phyloP scores from a whole-genome alignment of 2,797 vertebrate genomes.

The Liparis tanakae region DNA sequence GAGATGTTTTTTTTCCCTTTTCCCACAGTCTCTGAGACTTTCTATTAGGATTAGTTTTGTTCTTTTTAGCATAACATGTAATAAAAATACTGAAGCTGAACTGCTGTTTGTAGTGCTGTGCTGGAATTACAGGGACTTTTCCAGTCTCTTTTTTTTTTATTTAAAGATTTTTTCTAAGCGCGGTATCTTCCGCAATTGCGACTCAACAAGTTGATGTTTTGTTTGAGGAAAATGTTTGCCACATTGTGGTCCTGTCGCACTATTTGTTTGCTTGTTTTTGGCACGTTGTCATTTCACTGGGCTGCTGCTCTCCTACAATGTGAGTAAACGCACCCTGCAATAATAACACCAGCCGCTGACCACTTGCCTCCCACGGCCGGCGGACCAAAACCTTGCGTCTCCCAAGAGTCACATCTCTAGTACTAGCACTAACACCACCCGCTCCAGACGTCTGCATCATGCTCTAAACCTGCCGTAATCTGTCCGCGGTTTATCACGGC shows the following conservation, averaged over 20 bases:
- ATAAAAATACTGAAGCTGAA: not conserved
- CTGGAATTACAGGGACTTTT: constrained; percentile 16
- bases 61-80: not conserved
- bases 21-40: not conserved
- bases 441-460: not conserved
- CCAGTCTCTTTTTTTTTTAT: constrained; percentile 5
- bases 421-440: not conserved
- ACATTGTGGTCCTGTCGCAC: constrained; percentile 29
- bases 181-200: not conserved
- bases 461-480: not conserved
- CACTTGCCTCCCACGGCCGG: constrained; percentile 33
- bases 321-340: constrained; percentile 47
- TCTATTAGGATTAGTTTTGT: not conserved
- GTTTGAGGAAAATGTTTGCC: not conserved
- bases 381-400: constrained; percentile 11
- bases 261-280: constrained; percentile 39
- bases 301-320: constrained; percentile 14
- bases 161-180: too few species aligned
- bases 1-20: not conserved
- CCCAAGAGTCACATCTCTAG: not conserved
- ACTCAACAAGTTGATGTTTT: constrained; percentile 14
- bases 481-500: not conserved
- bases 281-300: constrained; percentile 32
- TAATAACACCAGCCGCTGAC: constrained; percentile 48
- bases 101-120: constrained; percentile 18